phyloP scores from a whole-genome alignment of 2,113 vertebrate genomes.

The Rynchops niger region DNA sequence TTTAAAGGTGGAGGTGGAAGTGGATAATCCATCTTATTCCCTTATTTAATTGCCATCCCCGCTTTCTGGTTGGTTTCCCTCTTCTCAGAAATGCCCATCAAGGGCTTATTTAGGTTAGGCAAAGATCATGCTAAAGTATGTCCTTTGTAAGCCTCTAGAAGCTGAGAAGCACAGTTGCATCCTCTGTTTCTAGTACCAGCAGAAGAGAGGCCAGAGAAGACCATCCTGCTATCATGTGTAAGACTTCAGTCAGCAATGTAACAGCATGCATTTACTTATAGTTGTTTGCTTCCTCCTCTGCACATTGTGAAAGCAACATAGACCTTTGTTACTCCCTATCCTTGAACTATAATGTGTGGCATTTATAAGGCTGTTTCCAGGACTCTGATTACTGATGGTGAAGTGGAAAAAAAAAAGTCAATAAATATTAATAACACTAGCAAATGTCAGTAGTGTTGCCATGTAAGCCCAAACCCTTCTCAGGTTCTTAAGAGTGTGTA shows the following conservation, averaged over 20 bases:
- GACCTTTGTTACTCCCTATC: slow-evolving; percentile 14
- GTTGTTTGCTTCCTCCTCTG: not conserved
- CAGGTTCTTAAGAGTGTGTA: rapidly evolving
- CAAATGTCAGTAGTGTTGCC: not conserved
- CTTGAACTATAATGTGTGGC: not conserved
- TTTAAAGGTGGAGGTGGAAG: not conserved
- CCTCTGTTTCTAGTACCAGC: not conserved
- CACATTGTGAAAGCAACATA: rapidly evolving
- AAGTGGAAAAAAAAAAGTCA: not conserved
- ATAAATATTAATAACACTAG: not conserved
- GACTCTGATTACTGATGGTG: not conserved
- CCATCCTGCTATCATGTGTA: not conserved
- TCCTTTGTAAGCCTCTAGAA: not conserved
- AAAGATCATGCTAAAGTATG: not conserved
- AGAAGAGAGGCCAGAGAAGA: not conserved
- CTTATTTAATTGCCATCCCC: not conserved
- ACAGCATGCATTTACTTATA: not conserved
- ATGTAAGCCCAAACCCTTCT: not conserved
- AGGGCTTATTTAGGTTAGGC: not conserved
- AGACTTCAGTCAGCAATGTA: not conserved
- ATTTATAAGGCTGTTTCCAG: not conserved
- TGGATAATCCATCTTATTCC: not conserved
- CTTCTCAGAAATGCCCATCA: not conserved
- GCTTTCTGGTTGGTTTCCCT: not conserved
- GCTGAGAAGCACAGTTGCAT: not conserved